A percentile compares a stretch with the other conserved stretches of the same genome.
phyloP scores from a whole-genome alignment of 2,888 invertebrate species.

The Heliconius hortense region DNA sequence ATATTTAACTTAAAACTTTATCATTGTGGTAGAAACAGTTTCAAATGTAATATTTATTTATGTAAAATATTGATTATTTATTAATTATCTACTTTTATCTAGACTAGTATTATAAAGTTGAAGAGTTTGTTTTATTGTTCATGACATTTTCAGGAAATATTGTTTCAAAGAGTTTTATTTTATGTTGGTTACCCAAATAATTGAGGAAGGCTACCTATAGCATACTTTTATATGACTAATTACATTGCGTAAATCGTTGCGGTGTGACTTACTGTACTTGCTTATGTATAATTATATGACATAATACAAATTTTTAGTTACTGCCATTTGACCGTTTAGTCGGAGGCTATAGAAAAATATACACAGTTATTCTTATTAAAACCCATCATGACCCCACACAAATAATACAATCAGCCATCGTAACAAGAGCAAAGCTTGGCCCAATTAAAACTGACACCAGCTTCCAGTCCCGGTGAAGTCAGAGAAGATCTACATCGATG shows the following conservation, averaged over 20 bases:
- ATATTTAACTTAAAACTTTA: not conserved
- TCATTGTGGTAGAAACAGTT: not conserved
- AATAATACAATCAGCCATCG: slow-evolving; percentile 73
- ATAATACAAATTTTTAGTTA: not conserved
- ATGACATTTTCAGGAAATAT: not conserved
- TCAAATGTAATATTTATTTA: not conserved
- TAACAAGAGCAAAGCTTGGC: slow-evolving; percentile 67
- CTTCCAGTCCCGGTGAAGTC: slow-evolving; percentile 71
- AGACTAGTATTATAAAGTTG: not conserved
- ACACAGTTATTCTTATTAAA: slow-evolving; percentile 18
- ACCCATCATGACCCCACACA: slow-evolving; percentile 59
- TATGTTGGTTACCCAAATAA: too few species aligned
- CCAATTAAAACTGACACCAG: slow-evolving; percentile 81
- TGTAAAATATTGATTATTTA: too few species aligned
- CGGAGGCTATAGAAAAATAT: not conserved
- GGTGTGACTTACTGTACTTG: too few species aligned
- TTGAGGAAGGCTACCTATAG: too few species aligned
- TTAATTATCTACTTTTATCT: too few species aligned
- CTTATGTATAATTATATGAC: too few species aligned
- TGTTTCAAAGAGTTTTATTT: not conserved
- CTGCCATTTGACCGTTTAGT: not conserved
- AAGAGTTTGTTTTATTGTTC: not conserved
- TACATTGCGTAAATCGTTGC: not conserved
- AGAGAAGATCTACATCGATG: slow-evolving; percentile 79
- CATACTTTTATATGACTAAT: not conserved